Conservation (phyloP, 2,888 invertebrate species). For the Acleris emargana region DNA sequence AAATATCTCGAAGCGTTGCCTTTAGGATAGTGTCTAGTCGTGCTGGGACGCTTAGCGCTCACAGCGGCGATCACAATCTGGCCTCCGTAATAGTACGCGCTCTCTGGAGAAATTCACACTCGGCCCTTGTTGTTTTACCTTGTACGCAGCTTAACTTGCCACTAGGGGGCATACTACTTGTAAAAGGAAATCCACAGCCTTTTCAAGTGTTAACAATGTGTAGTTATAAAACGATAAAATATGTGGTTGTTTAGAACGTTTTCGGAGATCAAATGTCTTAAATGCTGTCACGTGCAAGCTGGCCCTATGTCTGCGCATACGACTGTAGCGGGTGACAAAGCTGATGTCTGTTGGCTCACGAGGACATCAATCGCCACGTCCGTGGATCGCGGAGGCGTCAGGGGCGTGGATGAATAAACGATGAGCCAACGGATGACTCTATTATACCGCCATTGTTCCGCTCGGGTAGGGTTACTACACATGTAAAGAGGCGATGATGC, state of each 20-base stretch:
- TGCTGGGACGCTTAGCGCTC: conserved; percentile 69
- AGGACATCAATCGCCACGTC: conserved; percentile 73
- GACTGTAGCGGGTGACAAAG: conserved; percentile 40
- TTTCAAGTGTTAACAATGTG: conserved; percentile 13
- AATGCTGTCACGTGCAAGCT: neutral
- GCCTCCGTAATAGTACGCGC: conserved; percentile 61
- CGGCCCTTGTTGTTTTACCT: conserved; percentile 51
- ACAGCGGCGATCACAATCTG: conserved; percentile 69
- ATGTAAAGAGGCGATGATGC: conserved; percentile 17
- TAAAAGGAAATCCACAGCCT: conserved; percentile 34
- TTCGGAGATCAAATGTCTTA: neutral
- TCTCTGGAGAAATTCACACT: conserved; percentile 68
- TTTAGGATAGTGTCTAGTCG: conserved; percentile 72
- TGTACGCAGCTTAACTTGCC: conserved; percentile 56
- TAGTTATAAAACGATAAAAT: conserved; percentile 1
- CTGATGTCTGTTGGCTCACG: conserved; percentile 52
- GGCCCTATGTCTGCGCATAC: conserved; percentile 20
- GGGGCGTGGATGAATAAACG: conserved; percentile 83
- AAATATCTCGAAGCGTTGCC: conserved; percentile 74
- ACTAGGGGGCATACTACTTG: conserved; percentile 49
- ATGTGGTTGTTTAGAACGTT: neutral
- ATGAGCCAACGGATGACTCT: conserved; percentile 82
- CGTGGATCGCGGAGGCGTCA: conserved; percentile 71
- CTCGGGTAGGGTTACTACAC: conserved; percentile 39
- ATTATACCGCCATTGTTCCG: conserved; percentile 80